Conservation (phyloP, 2,113 vertebrate genomes). For the Malurus cyaneus region DNA sequence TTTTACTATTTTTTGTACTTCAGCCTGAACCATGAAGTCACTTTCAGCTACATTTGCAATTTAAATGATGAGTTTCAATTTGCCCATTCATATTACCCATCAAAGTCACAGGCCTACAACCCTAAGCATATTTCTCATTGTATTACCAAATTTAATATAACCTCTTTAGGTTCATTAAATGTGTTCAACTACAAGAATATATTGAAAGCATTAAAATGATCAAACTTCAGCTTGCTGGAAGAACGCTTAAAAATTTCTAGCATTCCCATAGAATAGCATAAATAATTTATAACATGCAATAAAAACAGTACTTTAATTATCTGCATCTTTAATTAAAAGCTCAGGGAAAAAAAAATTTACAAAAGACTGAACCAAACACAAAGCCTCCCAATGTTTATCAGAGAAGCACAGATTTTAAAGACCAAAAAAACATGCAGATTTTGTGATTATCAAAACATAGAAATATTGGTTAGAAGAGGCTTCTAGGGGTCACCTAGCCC, state of each 20-base stretch:
- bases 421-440: background rate
- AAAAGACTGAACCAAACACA: background rate
- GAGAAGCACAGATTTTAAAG: background rate
- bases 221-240: background rate
- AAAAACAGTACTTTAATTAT: background rate
- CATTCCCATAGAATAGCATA: background rate
- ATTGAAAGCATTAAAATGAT: background rate
- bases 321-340: background rate
- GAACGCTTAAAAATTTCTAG: background rate
- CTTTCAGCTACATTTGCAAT: background rate
- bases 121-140: background rate
- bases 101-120: background rate
- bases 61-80: background rate
- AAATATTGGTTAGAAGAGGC: rapidly evolving
- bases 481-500: background rate
- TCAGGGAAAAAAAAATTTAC: background rate
- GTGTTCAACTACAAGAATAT: background rate
- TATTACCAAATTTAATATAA: background rate
- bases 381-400: background rate
- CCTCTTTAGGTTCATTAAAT: background rate
- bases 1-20: background rate
- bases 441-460: background rate
- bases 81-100: background rate
- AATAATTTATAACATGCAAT: background rate
- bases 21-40: background rate